Evolutionary conservation across 2,888 invertebrate species (phyloP), one percentile per base, ranked within the genome.

Genomic region (Hoplodrina blanda): DNA sequence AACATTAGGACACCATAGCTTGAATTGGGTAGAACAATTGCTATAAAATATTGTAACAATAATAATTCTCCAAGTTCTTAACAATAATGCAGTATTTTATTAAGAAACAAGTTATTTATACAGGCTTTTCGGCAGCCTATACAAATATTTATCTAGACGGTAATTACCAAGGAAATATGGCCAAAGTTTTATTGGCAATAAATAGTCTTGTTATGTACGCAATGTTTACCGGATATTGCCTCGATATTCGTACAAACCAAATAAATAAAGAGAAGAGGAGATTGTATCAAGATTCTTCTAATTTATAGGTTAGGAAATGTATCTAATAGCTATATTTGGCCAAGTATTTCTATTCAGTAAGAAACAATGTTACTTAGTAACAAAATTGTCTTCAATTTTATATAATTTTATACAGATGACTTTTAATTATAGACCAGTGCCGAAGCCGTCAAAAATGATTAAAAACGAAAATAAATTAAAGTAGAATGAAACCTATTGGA

Each of bases 181-280:
- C 37, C 52, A 19, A 80, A 80, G 68, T 76, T 80, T 80, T 70
- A 76, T 76, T 46, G 49, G 33, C 65, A 66, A 72, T 79, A 80
- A 80, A 79, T 76, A 66, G 57, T 61, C 64, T 53, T 74, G 68
- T 65, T 78, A 78, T 65, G 78, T 78, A 65, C 62, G 53, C 80
- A 66, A 69, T 80, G 60, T 78, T 69, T 50, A 33, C 54, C 53
- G 44, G 54, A 65, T 57, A 61, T 63, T 65, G 59, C 62, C 37
- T 50, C 37, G 19, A 69, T 75, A 75, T 75, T 60, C 52, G 41
- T 13, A 20, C 20, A 50, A 62, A 66, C 54, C 65, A 62, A 25
- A 76, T 66, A 56, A 76, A 49, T 79, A 64, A 78, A 59, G 75
- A 41, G 53, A 52, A 79, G 10, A 30, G 25, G 33, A 79, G 54